Percentiles rank a stretch among this genome's conserved stretches.
Evolutionary conservation across 2,797 vertebrate species (phyloP).

Genomic region (Stomatorhinus walkeri): DNA sequence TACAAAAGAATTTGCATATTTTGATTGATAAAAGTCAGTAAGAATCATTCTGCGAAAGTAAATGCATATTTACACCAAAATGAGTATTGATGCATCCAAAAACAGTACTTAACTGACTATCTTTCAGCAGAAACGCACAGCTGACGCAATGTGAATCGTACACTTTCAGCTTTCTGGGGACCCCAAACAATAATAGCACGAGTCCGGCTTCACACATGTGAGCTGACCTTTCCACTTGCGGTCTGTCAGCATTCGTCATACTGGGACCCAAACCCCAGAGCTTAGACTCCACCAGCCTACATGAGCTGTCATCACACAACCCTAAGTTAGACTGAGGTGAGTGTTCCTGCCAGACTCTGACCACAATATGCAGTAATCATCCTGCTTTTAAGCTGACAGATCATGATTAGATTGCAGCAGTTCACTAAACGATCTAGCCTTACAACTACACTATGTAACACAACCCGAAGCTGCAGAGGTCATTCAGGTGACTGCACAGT

Average conservation of each 20-base stretch:
- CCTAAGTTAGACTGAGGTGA: not conserved
- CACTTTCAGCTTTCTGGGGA: not conserved
- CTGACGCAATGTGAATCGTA: not conserved
- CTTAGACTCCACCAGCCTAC: not conserved
- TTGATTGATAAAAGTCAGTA: not conserved
- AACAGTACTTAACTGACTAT: not conserved
- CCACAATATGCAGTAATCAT: constrained; percentile 8
- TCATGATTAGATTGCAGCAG: constrained; percentile 16
- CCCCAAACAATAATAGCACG: not conserved
- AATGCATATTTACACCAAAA: not conserved
- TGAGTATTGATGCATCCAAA: not conserved
- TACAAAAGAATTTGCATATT: not conserved
- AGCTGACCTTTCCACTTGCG: not conserved
- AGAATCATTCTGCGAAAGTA: not conserved
- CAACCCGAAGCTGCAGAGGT: not conserved
- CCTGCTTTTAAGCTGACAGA: not conserved
- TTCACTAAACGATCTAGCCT: not conserved
- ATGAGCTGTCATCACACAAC: not conserved
- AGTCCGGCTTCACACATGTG: not conserved
- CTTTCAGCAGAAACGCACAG: not conserved
- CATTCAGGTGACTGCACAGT: not conserved
- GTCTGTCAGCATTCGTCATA: not conserved
- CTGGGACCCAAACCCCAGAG: not conserved
- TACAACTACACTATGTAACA: not conserved
- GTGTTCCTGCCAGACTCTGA: not conserved